phyloP scores from a whole-genome alignment of 2,113 vertebrate species.

The Asarcornis scutulata region DNA sequence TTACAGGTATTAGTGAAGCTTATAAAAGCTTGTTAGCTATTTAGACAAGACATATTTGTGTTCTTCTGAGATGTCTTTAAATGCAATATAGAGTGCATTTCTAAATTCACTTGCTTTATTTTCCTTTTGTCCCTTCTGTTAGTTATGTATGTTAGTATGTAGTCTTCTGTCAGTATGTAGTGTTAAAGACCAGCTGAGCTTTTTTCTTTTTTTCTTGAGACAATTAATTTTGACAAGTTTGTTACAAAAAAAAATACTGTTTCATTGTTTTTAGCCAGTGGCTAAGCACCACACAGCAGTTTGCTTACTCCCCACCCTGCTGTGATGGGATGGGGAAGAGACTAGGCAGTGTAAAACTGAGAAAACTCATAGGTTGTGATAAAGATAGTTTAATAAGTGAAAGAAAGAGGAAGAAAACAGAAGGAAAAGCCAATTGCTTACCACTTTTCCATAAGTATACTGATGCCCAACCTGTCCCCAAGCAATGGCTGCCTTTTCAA shows the following conservation, averaged over 20 bases:
- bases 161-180: neutral
- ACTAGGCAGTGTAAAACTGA: neutral
- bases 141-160: neutral
- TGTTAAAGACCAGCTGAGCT: neutral
- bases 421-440: neutral
- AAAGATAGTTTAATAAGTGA: neutral
- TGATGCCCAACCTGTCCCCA: neutral
- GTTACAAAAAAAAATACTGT: neutral
- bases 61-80: neutral
- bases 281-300: neutral
- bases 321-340: neutral
- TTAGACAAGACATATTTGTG: neutral
- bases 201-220: neutral
- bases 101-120: neutral
- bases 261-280: neutral
- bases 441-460: neutral
- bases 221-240: neutral
- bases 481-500: neutral
- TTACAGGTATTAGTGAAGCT: neutral
- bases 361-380: neutral
- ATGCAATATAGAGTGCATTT: neutral
- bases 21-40: neutral
- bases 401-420: neutral
- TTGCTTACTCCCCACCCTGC: neutral
- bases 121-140: neutral